Base-by-base conservation (phyloP, 2,888 invertebrate species). In the Himalopsyche anomala region DNA sequence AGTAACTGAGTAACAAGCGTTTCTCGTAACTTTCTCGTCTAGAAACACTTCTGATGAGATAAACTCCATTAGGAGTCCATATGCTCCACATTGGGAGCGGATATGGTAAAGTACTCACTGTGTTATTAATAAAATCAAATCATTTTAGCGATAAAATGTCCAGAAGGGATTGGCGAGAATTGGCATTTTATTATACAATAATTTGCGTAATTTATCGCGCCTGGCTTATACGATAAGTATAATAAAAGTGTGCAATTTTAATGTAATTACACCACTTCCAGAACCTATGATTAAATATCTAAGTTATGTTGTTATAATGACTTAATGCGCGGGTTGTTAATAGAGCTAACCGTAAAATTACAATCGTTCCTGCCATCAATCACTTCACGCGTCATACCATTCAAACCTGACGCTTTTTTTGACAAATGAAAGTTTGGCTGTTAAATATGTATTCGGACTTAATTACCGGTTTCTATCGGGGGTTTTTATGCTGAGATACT, bases 301-400 rank as follows among this genome's bases (percentile, higher is more conserved):
- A 36, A 36, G 74, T 36, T 38, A 74, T 74, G 74, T 74, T 74
- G 15, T 74, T 74, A 74, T 74, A 74, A 74, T 74, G 74, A 74
- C 74, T 74, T 74, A 74, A 74, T 74, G 36, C 36, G 74, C 74
- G 15, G 74, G 74, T 74, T 12, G 74, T 36, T 74, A 74, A 74
- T 74, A 74, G 74, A 74, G 74, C 74, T 38, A 74, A 74, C 74
- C 74, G 74, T 74, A 74, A 38, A 74, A 74, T 36, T 36, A 74
- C 38, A 38, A 74, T 74, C 28, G 12, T 74, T 36, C 74, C 28
- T 15, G 12, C 5, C 74, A 74, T 74, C 74, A 74, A 74, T 74
- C 74, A 74, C 38, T 74, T 74, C 36, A 74, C 38, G 38, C 74
- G 19, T 74, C 74, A 3, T 12, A 36, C 74, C 28, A 4, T 74